Evolutionary conservation across 1,140 invertebrate genomes (phyloP), one percentile per base, ranked within the genome.

Genomic region (Bilobella aurantiaca): DNA sequence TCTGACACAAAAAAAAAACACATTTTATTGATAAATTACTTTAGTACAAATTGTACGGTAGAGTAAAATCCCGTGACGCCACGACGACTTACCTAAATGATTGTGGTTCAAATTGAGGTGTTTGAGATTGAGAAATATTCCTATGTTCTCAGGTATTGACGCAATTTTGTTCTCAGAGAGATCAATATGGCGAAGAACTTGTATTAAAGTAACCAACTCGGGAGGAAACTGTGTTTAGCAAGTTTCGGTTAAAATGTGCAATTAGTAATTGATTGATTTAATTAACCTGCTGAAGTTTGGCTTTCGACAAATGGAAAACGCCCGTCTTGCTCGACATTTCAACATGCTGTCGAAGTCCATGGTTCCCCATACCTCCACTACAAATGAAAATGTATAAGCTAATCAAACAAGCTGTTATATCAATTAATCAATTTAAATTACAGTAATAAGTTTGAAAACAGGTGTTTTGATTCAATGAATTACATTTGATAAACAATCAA

Each of bases 291-390:
- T 81, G 87, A 42, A 98, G 79, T 74, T 89, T 91, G 58, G 83
- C 81, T 70, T 89, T 84, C 0, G 88, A 88, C 53, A 97, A 78
- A 75, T 92, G 91, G 64, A 95, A 80, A n/a, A 91, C 87, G 2
- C 93, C 93, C 29, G 93, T 96, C 79, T 96, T 96, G 67, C 90
- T 85, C 1, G 93, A 91, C 31, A 87, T 95, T 75, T 95, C 90
- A 74, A 93, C 85, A 76, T 95, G 93, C 74, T 91, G 88, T 78
- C 93, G 93, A 46, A 94, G 77, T 37, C 84, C 84, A 58, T 88
- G 85, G 79, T 93, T 95, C 58, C 92, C 92, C 91, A 94, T 94
- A 30, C 23, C 64, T 30, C 28, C 25, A 21, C 34, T 5, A 37
- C 46, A 8, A 42, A 34, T 34, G 28, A 3, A 58, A 58, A 58